Evolutionary conservation across 35 echinoderm and acorn worm species (phyloP).

Genomic region (Ptychodera flava): DNA sequence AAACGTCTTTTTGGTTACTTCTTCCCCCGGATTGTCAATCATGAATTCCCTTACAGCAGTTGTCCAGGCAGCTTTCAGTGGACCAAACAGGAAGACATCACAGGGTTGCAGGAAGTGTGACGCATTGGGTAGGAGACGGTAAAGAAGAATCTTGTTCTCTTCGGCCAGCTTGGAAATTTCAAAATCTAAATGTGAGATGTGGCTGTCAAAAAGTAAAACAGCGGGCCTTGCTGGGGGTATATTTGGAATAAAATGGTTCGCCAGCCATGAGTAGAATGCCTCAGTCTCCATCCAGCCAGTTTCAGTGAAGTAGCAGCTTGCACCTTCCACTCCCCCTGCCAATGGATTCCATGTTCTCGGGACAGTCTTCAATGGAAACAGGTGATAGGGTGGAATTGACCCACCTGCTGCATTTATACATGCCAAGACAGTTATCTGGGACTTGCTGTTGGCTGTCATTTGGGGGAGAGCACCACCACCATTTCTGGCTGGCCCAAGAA

Average conservation of each 20-base stretch:
- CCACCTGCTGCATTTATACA: constrained; percentile 28
- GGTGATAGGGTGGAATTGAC: not conserved
- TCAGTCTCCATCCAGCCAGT: constrained; percentile 38
- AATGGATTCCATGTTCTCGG: constrained; percentile 14
- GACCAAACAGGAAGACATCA: constrained; percentile 26
- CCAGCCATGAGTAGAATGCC: constrained; percentile 31
- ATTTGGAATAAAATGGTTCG: constrained; percentile 40
- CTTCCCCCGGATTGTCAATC: constrained; percentile 22
- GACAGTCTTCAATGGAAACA: too few relatives aligned
- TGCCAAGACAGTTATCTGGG: constrained; percentile 10
- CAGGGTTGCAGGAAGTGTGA: too few relatives aligned
- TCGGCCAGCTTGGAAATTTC: constrained; percentile 29
- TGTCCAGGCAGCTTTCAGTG: constrained; percentile 18
- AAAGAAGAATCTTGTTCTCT: constrained; percentile 29
- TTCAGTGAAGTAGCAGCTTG: not conserved
- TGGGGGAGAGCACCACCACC: not conserved
- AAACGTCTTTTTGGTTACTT: constrained; percentile 54
- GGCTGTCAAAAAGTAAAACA: constrained; percentile 41
- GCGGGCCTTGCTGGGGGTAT: constrained; percentile 27
- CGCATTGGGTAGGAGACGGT: constrained; percentile 37
- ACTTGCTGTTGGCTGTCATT: not conserved
- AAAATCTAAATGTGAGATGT: constrained; percentile 29
- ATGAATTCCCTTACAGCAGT: constrained; percentile 20
- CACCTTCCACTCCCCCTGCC: constrained; percentile 33
- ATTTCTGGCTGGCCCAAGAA: not conserved